Evolutionary conservation across 2,888 invertebrate genomes (phyloP), one percentile per base, ranked within the genome.

Genomic region (Hirtodrosophila cameraria): DNA sequence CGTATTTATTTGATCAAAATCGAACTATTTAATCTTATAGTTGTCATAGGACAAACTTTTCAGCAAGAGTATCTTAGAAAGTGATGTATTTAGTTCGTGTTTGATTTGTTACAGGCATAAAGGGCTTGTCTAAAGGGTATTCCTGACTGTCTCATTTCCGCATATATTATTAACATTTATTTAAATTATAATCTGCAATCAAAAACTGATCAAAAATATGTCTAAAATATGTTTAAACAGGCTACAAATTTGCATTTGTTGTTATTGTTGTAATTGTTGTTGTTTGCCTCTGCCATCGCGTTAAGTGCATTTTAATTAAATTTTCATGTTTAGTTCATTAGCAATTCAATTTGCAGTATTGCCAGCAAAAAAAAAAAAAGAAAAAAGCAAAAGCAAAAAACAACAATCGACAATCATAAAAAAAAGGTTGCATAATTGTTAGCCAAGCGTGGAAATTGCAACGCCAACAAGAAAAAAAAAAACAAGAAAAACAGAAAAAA

Each of bases 281-380:
- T 48, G 35, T 3, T 42, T 54, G 52, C 41, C 42, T 3, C 45
- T 54, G 52, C 41, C 42, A 41, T 50, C 33, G 63, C 57, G 60
- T 69, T 73, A 75, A 67, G 65, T 65, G 64, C 63, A 68, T 68
- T 80, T 79, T 68, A 73, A 82, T 82, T 73, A 71, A 75, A 67
- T 71, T 79, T 80, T 60, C 69, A 76, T 72, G 78, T 74, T 75
- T 57, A 80, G 68, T 68, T 78, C 81, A 81, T 81, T 80, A 78
- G 80, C 65, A 80, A 83, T 82, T 83, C 75, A 78, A 83, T 83
- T 81, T 62, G 66, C 62, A 3, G 3, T 65, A 71, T 55, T 57
- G 57, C 52, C 39, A 60, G 62, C 60, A 45, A 52, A 30, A 36
- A 53, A 57, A 33, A 36, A 42, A 55, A 28, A 28, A 57, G 25